These are phyloP conservation scores for Mantis religiosa DNA, from an alignment of 2,888 invertebrate species.

Conservation along the genomic window DNA sequence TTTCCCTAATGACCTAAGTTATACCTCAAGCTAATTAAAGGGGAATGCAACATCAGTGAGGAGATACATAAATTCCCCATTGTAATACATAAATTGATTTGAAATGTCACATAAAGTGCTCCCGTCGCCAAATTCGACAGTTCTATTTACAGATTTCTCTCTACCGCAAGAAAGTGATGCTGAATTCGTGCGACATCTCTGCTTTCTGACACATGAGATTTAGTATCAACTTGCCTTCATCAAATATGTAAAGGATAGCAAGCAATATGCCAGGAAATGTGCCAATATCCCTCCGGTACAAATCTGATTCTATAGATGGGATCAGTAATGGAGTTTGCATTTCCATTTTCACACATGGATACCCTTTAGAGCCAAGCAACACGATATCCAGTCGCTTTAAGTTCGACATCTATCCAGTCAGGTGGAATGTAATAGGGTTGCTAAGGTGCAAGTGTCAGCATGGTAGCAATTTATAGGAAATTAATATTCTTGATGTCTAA, in stretches of 20 bases:
- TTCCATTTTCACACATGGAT: background rate
- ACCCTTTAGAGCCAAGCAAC: background rate
- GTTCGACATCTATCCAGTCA: background rate
- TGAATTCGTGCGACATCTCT: background rate
- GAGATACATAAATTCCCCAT: too few relatives aligned
- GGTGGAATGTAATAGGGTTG: background rate
- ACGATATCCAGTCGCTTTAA: background rate
- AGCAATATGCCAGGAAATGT: background rate
- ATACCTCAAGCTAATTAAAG: too few relatives aligned
- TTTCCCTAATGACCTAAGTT: too few relatives aligned
- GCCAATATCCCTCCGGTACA: background rate
- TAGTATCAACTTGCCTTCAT: background rate
- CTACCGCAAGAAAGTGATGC: too few relatives aligned
- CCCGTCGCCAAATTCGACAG: too few relatives aligned
- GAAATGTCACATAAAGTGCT: too few relatives aligned
- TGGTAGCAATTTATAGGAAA: too few relatives aligned
- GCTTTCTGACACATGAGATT: background rate
- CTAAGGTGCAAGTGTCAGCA: too few relatives aligned
- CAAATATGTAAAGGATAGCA: background rate
- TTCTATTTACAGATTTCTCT: too few relatives aligned
- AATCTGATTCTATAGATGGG: background rate
- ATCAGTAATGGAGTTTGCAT: background rate
- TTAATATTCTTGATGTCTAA: too few relatives aligned
- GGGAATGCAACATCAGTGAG: too few relatives aligned
- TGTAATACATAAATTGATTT: too few relatives aligned